phyloP scores from a whole-genome alignment of 2,888 invertebrate species.

The Salpingus planirostris region DNA sequence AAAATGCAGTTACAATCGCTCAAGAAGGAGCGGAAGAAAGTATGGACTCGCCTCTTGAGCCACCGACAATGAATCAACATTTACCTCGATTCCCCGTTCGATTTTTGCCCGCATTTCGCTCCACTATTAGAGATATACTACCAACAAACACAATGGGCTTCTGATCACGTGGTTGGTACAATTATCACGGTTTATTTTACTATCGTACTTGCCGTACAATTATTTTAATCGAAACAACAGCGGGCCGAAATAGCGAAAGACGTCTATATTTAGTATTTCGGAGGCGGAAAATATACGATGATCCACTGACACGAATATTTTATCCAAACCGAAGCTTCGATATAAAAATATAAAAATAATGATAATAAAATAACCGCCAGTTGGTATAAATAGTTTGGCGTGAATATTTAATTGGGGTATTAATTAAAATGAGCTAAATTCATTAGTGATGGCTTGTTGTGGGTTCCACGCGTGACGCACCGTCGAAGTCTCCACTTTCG shows the following conservation, averaged over 20 bases:
- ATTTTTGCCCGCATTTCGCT: neutral
- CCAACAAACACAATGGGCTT: neutral
- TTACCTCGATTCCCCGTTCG: neutral
- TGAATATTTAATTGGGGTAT: too few species aligned
- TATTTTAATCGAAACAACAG: too few species aligned
- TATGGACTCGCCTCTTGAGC: constrained; percentile 7
- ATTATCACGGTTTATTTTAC: neutral
- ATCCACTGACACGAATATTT: neutral
- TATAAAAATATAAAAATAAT: too few species aligned
- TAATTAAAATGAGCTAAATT: too few species aligned
- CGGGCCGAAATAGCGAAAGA: neutral
- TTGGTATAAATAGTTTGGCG: too few species aligned
- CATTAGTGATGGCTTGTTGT: too few species aligned
- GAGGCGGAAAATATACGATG: neutral
- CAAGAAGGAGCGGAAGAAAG: constrained; percentile 13
- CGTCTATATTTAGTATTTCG: neutral
- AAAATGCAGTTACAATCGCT: constrained; percentile 13
- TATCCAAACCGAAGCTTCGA: neutral
- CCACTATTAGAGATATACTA: too few species aligned
- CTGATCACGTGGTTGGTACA: neutral
- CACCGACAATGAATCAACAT: constrained; percentile 1
- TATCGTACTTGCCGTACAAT: too few species aligned
- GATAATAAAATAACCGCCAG: too few species aligned
- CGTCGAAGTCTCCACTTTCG: neutral
- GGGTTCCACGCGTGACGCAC: neutral